phyloP scores from a whole-genome alignment of 2,113 vertebrate species.

The Danionella cerebrum region DNA sequence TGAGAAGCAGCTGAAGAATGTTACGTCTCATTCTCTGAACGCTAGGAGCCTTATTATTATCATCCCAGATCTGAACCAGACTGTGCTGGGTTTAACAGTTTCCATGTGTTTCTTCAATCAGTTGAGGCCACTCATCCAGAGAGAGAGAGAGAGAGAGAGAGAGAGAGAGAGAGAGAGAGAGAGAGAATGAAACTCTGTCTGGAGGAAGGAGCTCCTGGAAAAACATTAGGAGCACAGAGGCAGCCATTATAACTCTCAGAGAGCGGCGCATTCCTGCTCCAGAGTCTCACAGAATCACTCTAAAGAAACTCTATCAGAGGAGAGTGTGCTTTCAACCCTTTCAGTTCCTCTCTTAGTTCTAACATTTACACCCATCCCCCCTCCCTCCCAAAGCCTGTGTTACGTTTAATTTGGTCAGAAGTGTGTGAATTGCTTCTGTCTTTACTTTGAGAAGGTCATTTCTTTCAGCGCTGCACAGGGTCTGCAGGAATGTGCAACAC shows the following conservation, averaged over 20 bases:
- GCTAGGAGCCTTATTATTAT: too few species aligned
- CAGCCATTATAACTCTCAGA: slow-evolving; percentile 35
- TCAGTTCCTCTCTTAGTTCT: too few species aligned
- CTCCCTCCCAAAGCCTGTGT: neutral
- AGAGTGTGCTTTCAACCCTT: too few species aligned
- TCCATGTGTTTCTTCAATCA: slow-evolving; percentile 64
- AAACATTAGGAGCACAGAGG: slow-evolving; percentile 39
- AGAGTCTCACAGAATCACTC: neutral
- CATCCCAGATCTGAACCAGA: too few species aligned
- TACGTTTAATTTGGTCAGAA: too few species aligned
- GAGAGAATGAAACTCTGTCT: slow-evolving; percentile 45
- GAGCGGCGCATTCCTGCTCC: slow-evolving; percentile 16
- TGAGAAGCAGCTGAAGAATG: too few species aligned
- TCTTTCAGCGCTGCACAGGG: too few species aligned
- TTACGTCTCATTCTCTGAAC: too few species aligned
- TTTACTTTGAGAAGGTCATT: too few species aligned
- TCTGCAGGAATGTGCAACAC: neutral
- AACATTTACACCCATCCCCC: neutral
- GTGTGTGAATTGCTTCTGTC: too few species aligned
- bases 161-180: slow-evolving; percentile 31
- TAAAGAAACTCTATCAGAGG: neutral
- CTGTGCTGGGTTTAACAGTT: too few species aligned
- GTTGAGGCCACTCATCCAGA: slow-evolving; percentile 44
- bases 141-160: slow-evolving; percentile 31
- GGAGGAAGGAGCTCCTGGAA: slow-evolving; percentile 31